Base-by-base conservation (phyloP, 1,140 invertebrate genomes). In the Tetragnatha versicolor region DNA sequence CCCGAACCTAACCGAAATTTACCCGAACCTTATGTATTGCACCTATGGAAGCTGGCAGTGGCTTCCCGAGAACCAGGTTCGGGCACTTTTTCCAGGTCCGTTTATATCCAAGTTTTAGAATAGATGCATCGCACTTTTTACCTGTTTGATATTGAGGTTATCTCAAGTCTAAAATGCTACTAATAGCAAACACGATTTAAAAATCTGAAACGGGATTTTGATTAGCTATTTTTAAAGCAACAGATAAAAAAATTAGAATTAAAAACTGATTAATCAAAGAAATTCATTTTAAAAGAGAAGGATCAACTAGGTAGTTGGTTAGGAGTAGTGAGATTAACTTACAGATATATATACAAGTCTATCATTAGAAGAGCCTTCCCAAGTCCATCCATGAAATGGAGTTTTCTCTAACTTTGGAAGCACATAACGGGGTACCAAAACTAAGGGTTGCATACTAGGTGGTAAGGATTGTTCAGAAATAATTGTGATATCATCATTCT, bases 261-360 rank as follows among this genome's bases (percentile, higher is more conserved):
- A 3, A 65, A 65, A 55, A 76, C 22, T 27, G 29, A 53, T 53
- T 53, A 25, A 9, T 17, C 2, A 53, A 53, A 25, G n/a, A 53
- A 25, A 3, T 12, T 47, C 12, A 47, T 47, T 2, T 47, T 17
- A 20, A 12, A 47, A 17, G 2, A 47, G 20, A 7, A 17, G 42
- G 12, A 17, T 17, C 2, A 12, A 47, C 3, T 47, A 17, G 12
- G 12, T 17, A 1, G 20, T 17, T 1, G 12, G 42, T 47, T 2
- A 2, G 12, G 12, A 17, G 42, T 17, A 47, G 20, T 25, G 6
- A 25, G 7, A 68, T 35, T 20, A 47, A 90, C 90, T 92, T 88
- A 96, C 94, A 87, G 93, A 93, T 82, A 96, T 87, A 87, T 92
- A 95, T 81, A 97, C 93, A 88, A 92, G 92, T 53, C 92, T 91